Percentiles rank a stretch among this genome's conserved stretches.
These are phyloP conservation scores for Ichneumoninae sp. DNA, from an alignment of 2,888 invertebrate species.

Conservation along the genomic window DNA sequence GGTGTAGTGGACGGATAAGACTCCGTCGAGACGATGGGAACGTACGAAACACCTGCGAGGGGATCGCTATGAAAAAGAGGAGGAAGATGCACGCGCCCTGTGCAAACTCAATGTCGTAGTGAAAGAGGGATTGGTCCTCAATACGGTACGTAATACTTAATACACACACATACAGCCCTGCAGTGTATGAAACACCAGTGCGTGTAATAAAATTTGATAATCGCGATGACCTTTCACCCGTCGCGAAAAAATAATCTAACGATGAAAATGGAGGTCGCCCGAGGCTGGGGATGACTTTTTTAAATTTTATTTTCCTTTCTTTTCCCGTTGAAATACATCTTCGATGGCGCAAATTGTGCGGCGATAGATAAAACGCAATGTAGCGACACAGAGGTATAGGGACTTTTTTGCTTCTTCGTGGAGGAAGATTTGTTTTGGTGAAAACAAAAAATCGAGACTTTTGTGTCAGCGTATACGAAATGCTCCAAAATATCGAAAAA, in stretches of 20 bases:
- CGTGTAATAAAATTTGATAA: conserved; percentile 62
- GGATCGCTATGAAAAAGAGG: neutral
- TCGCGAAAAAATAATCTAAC: conserved; percentile 45
- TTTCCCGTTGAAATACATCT: conserved; percentile 10
- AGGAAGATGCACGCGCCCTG: conserved; percentile 33
- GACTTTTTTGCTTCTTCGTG: no score
- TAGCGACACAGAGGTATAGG: neutral
- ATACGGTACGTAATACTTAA: conserved; percentile 27
- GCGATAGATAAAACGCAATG: conserved; percentile 1
- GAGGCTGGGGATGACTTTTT: conserved; percentile 17
- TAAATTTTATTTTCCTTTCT: conserved; percentile 17
- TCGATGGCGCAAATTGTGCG: conserved; percentile 21
- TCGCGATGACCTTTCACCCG: conserved; percentile 45
- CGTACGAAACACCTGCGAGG: conserved; percentile 7
- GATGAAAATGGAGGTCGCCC: conserved; percentile 32
- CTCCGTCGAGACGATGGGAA: conserved; percentile 23
- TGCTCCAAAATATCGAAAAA: no score
- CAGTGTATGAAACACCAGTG: conserved; percentile 9
- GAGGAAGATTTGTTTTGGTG: neutral
- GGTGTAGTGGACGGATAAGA: conserved; percentile 43
- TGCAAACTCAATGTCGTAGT: conserved; percentile 53
- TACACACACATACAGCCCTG: neutral
- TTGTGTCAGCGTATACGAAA: no score
- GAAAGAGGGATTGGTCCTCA: conserved; percentile 53
- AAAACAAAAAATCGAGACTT: no score